Percentiles rank a stretch among this genome's conserved stretches.
phyloP scores from a whole-genome alignment of 2,797 vertebrate genomes.

The Cygnus olor region DNA sequence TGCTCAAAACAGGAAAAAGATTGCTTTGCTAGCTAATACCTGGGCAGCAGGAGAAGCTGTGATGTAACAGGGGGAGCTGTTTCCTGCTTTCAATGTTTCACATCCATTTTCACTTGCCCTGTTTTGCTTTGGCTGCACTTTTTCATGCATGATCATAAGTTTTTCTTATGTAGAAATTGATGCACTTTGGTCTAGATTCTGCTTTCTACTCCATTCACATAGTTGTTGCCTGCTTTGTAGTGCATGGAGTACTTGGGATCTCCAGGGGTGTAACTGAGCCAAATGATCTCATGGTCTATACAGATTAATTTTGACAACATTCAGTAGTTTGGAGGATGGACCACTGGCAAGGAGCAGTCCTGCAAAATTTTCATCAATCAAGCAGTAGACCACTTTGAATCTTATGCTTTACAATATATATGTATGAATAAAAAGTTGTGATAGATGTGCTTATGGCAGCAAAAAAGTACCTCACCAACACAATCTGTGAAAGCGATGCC shows the following conservation, averaged over 20 bases:
- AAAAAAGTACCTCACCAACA: background rate
- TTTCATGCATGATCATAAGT: fast-evolving
- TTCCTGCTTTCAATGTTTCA: background rate
- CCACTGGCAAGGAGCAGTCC: background rate
- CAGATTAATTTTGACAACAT: background rate
- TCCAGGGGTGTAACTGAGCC: background rate
- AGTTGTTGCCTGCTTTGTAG: background rate
- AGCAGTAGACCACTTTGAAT: background rate
- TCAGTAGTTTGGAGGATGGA: background rate
- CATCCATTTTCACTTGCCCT: background rate
- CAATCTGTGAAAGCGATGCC: background rate
- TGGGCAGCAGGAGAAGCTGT: background rate
- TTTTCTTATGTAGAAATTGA: background rate
- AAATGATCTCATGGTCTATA: background rate
- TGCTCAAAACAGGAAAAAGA: background rate
- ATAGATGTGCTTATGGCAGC: background rate
- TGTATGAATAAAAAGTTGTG: background rate
- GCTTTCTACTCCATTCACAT: background rate
- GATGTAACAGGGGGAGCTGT: background rate
- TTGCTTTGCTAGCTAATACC: background rate
- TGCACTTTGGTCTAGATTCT: background rate
- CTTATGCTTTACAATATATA: background rate
- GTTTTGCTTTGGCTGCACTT: background rate
- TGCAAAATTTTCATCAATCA: background rate
- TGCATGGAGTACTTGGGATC: background rate